Evolutionary conservation across 2,797 vertebrate genomes (phyloP), one percentile per base, ranked within the genome.

Genomic region (Pogonophryne albipinna): DNA sequence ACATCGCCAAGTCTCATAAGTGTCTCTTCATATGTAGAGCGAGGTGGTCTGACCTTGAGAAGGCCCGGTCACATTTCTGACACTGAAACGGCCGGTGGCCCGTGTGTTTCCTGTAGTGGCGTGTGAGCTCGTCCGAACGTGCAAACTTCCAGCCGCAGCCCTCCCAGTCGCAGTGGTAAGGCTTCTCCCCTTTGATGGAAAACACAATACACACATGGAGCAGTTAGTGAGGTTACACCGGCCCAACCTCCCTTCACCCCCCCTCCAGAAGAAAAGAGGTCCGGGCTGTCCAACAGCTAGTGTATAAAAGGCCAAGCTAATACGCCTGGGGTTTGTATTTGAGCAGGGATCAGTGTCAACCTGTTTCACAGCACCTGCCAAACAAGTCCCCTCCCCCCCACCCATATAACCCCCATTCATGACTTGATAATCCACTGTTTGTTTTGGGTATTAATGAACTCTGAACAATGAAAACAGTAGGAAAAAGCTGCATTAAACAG

Each of bases 91-190:
- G 95, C 61, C 95, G 94, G 83, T 95, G 94, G 69, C 95, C 95
- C 0, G 95, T 96, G 91, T 96, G 95, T 58, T 96, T 96, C 89
- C 95, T 89, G 92, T 96, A 96, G 89, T 96, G 95, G 72, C 95
- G 93, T 16, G 95, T 96, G 68, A 96, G 94, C 87, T 96, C 95
- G 58, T 96, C 95, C 0, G 95, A 96, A 82, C 95, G 95, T 72
- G 95, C 95, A 77, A 96, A 96, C 89, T 96, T 96, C 95, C 95
- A 96, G 72, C 95, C 95, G 11, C 95, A 96, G 75, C 95, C 95
- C 78, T 96, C 95, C 95, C 95, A 96, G 90, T 96, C 95, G 76
- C 95, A 96, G 91, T 96, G 95, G 92, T 96, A 96, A 44, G 95
- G 95, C 94, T 96, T 96, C 90, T 96, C 95, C 81, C 95, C 95